These are phyloP conservation scores for Remorina albescens DNA, from an alignment of 2,797 vertebrate genomes.

Conservation along the genomic window DNA sequence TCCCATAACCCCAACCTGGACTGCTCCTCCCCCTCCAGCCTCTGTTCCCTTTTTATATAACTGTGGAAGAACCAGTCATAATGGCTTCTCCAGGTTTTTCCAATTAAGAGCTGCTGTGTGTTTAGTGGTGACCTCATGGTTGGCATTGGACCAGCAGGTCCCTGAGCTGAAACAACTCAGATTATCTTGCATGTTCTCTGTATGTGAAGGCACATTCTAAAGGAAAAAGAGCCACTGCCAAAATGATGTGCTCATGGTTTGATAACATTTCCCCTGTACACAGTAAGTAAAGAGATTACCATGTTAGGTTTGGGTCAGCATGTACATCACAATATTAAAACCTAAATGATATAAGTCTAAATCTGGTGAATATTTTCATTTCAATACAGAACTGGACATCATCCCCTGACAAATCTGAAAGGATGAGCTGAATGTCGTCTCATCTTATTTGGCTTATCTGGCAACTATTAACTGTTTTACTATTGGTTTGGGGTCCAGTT, in stretches of 20 bases:
- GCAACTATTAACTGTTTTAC: too few species aligned
- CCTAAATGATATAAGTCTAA: background rate
- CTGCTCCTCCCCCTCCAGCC: constrained; percentile 8
- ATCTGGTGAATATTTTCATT: background rate
- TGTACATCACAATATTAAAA: background rate
- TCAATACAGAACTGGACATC: background rate
- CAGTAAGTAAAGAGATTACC: constrained; percentile 27
- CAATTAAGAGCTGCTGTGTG: constrained; percentile 85
- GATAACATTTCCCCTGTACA: constrained; percentile 82
- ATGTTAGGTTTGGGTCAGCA: background rate
- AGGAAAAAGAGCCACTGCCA: constrained; percentile 80
- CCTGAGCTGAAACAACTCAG: constrained; percentile 68
- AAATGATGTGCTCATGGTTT: constrained; percentile 84
- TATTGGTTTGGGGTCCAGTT: background rate
- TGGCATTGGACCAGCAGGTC: constrained; percentile 88
- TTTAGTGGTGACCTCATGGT: constrained; percentile 89
- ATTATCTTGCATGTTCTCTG: constrained; percentile 52
- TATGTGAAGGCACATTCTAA: constrained; percentile 79
- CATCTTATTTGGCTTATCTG: too few species aligned
- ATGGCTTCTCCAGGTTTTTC: constrained; percentile 86
- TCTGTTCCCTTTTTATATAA: constrained; percentile 27
- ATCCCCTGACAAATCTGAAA: background rate
- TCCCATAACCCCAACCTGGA: background rate
- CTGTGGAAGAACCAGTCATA: constrained; percentile 48
- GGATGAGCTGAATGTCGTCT: background rate